Base-by-base conservation (phyloP, 2,888 invertebrate genomes). In the Nebria salina region DNA sequence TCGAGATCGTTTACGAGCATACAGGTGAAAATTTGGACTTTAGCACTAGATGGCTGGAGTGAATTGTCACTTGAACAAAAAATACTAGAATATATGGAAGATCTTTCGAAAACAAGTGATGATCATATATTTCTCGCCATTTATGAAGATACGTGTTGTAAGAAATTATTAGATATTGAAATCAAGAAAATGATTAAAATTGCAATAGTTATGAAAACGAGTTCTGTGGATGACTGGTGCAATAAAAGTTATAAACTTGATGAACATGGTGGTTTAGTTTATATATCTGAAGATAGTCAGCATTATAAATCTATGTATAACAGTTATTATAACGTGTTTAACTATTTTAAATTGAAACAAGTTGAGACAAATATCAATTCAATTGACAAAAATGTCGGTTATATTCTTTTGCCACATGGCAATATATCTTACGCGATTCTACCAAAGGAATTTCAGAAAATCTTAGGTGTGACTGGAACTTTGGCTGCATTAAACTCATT, bases 391-490 rank as follows among this genome's bases (percentile, higher is more conserved):
- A 20, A 20, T 20, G 20, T 20, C 20, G 74, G 74, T 42, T 74
- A 74, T n/a, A 9, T 74, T 42, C 26, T 9, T 43, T n/a, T 74
- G 11, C 5, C 34, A 7, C 41, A 42, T 43, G 74, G 74, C 1
- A n/a, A n/a, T 11, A 43, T 74, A 5, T 74, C 74, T 11, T 74
- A 74, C 42, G 74, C 74, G 11, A 42, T 43, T n/a, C 20, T 74
- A 13, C 74, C 74, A 11, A 43, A 74, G 13, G 20, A 74, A 6
- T 74, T 41, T n/a, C 0, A 41, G 7, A 8, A n/a, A 5, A 74
- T 74, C 8, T 42, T 74, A n/a, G 74, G 74, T 15, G 74, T 74
- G 9, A 74, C 43, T 11, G 74, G 74, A 4, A 74, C 74, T 42
- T 15, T 74, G 13, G 41, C 15, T 9, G 1, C 25, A 13, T n/a